phyloP scores from a whole-genome alignment of 2,797 vertebrate genomes.

The Phoebastria nigripes region DNA sequence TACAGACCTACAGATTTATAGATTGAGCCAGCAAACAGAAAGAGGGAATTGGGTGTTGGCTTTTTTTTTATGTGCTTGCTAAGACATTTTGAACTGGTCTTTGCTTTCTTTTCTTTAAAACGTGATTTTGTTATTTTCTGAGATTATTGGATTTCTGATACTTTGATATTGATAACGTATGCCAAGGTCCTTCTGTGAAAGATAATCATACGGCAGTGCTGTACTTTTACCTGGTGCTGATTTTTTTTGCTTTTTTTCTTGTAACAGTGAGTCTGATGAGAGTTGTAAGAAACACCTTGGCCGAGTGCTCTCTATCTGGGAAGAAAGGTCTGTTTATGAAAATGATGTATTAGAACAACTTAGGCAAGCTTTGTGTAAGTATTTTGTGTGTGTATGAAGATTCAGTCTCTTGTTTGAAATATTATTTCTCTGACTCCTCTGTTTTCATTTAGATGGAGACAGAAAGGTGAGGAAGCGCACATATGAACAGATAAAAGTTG shows the following conservation, averaged over 20 bases:
- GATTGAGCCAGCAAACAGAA: neutral
- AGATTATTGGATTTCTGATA: neutral
- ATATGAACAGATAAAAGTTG: slow-evolving; percentile 90
- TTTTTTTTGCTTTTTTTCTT: neutral
- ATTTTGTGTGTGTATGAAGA: neutral
- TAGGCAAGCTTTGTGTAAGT: slow-evolving; percentile 92
- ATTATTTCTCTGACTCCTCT: slow-evolving; percentile 19
- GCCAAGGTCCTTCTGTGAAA: neutral
- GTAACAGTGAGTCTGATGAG: slow-evolving; percentile 89
- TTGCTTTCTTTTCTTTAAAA: neutral
- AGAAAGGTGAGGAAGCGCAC: slow-evolving; percentile 91
- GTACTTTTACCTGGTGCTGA: neutral
- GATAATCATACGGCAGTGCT: neutral
- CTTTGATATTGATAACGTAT: neutral
- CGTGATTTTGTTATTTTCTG: neutral
- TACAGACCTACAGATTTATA: neutral
- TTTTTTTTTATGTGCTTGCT: neutral
- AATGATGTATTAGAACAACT: slow-evolving; percentile 92
- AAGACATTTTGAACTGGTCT: neutral
- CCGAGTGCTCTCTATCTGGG: slow-evolving; percentile 96
- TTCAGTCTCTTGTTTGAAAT: neutral
- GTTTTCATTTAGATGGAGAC: slow-evolving; percentile 82
- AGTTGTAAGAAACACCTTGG: slow-evolving; percentile 94
- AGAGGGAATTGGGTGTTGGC: neutral
- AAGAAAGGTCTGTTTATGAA: slow-evolving; percentile 96